Evolutionary conservation across 2,113 vertebrate species (phyloP).

Genomic region (Romanogobio albipinnatus): DNA sequence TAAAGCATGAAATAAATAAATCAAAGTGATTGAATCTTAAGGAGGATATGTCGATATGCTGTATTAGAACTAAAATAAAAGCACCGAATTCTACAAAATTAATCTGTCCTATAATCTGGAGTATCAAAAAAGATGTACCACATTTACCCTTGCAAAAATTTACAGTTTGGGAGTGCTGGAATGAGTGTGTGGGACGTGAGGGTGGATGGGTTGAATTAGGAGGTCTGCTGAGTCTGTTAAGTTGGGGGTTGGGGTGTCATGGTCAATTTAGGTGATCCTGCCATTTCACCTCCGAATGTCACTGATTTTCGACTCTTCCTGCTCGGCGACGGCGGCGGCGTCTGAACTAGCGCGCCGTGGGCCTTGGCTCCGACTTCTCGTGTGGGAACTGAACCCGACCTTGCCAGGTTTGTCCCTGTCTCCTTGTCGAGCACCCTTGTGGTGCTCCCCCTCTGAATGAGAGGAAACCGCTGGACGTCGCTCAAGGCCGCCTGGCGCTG

Average conservation of each 20-base stretch:
- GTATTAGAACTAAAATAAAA: conserved; percentile 76
- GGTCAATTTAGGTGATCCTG: conserved; percentile 58
- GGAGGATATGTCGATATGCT: conserved; percentile 74
- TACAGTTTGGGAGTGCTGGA: conserved; percentile 91
- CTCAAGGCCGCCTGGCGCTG: conserved; percentile 66
- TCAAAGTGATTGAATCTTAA: conserved; percentile 76
- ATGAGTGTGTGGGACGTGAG: conserved; percentile 82
- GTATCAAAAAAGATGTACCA: conserved; percentile 86
- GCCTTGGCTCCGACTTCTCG: conserved; percentile 76
- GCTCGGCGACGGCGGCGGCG: conserved; percentile 78
- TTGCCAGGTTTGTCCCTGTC: conserved; percentile 84
- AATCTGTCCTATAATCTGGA: conserved; percentile 64
- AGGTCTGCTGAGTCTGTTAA: conserved; percentile 67
- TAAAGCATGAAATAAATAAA: conserved; percentile 84
- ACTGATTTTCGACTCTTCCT: conserved; percentile 84
- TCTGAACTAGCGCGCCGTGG: conserved; percentile 81
- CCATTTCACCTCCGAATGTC: conserved; percentile 93
- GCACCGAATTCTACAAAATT: conserved; percentile 62
- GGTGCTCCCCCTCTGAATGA: conserved; percentile 75
- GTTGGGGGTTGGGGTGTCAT: conserved; percentile 46
- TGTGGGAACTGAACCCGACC: conserved; percentile 74
- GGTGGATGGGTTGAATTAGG: conserved; percentile 66
- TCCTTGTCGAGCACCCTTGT: conserved; percentile 71
- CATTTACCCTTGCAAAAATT: conserved; percentile 82
- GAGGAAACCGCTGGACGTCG: conserved; percentile 62